These are phyloP conservation scores for Papilio dardanus DNA, from an alignment of 1,140 invertebrate genomes.

Conservation along the genomic window DNA sequence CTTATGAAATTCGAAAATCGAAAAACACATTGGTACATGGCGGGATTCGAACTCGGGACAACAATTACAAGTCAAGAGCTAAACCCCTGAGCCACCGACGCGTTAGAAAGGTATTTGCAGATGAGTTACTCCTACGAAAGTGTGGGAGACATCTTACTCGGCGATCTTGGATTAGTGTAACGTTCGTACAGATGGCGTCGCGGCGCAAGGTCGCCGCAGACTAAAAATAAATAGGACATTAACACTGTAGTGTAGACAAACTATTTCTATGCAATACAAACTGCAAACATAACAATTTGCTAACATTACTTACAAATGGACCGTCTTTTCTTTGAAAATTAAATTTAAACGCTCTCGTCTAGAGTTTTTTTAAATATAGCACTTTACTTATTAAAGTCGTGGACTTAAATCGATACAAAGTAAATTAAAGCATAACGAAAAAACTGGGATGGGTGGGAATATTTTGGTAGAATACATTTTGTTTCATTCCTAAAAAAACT, in stretches of 20 bases:
- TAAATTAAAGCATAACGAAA: too few species aligned
- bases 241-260: neutral
- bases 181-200: neutral
- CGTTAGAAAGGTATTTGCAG: too few species aligned
- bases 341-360: neutral
- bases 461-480: too few species aligned
- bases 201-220: neutral
- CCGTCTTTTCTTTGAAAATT: neutral
- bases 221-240: slow-evolving; percentile 29
- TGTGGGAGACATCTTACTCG: neutral
- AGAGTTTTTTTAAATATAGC: too few species aligned
- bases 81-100: too few species aligned
- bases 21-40: too few species aligned
- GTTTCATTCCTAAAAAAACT: neutral
- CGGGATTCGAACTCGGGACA: too few species aligned
- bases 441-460: too few species aligned
- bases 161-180: slow-evolving; percentile 8
- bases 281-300: neutral
- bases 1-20: too few species aligned
- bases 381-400: too few species aligned
- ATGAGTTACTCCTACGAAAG: neutral
- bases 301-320: neutral
- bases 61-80: neutral
- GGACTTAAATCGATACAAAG: too few species aligned
- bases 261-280: neutral